phyloP scores from a whole-genome alignment of 2,113 vertebrate species.

The Lamprologus sp. region DNA sequence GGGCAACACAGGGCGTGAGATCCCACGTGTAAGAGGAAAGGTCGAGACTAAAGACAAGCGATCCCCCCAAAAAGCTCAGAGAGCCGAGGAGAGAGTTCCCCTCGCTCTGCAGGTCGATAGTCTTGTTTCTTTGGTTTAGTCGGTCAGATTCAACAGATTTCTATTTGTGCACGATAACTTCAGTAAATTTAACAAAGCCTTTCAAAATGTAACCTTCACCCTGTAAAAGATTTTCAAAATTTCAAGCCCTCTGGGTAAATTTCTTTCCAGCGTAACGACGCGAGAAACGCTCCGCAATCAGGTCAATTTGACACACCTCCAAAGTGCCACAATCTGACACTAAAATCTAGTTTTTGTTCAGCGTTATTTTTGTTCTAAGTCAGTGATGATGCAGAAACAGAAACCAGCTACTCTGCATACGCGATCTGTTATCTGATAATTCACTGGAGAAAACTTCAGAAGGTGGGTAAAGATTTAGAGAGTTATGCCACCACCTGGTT shows the following conservation, averaged over 20 bases:
- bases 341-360: not conserved
- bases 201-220: not conserved
- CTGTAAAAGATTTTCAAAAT: not conserved
- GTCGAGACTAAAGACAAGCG: rapidly evolving
- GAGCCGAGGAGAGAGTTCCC: not conserved
- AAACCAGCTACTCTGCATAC: not conserved
- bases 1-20: rapidly evolving
- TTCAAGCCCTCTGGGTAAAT: not conserved
- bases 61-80: not conserved
- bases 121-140: not conserved
- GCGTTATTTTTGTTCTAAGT: not conserved
- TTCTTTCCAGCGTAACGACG: rapidly evolving
- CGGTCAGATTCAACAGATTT: not conserved
- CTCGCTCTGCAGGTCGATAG: not conserved
- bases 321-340: not conserved
- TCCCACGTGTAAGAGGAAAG: not conserved
- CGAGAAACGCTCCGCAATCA: not conserved
- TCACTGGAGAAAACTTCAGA: not conserved
- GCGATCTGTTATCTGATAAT: not conserved
- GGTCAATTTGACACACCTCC: not conserved
- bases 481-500: not conserved
- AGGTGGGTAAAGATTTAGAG: not conserved
- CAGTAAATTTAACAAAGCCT: not conserved
- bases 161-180: not conserved
- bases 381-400: not conserved